Base-by-base conservation (phyloP, 2,797 vertebrate genomes). In the Pterois miles region DNA sequence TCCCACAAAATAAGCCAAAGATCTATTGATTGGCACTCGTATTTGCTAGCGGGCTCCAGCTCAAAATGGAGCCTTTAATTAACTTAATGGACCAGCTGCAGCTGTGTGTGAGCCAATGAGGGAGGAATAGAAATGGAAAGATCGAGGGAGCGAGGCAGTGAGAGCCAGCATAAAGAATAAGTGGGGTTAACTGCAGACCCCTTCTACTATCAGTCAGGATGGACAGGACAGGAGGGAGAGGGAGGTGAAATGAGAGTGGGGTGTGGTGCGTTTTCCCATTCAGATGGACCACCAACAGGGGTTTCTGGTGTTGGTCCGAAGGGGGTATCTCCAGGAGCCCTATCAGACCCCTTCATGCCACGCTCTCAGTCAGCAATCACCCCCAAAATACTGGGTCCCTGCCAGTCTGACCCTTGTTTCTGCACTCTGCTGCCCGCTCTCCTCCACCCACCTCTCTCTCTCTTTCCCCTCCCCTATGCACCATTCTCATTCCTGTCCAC, bases 21-120 rank as follows among this genome's bases (percentile, higher is more conserved):
- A 94, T 93, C 89, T 95, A 96, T 95, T 96, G 95, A 96, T 95
- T 95, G 94, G 92, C 94, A 92, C 84, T 92, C 79, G 89, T 87
- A 89, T 93, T 93, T 89, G 94, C 93, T 94, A 89, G 92, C 88
- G 84, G 94, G 91, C 92, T 91, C 86, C 89, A 86, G 90, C 91
- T 94, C 92, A 94, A 94, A 96, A 96, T 95, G 94, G 94, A 95
- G 93, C 95, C 95, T 96, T 95, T 96, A 96, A 96, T 96, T 96
- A 96, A 96, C 93, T 95, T 95, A 96, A 96, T 96, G 95, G 95
- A 95, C 89, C 86, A 81, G 91, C 87, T 92, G 91, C 94, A 95
- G 93, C 94, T 95, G 94, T 84, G 91, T 86, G 91, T 68, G 85
- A 92, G 91, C 88, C 92, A 90, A 87, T 53, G 82, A 85, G 86